Evolutionary conservation across 2,113 vertebrate genomes (phyloP), one percentile per base, ranked within the genome.

Genomic region (Sinocyclocheilus anshuiensis): DNA sequence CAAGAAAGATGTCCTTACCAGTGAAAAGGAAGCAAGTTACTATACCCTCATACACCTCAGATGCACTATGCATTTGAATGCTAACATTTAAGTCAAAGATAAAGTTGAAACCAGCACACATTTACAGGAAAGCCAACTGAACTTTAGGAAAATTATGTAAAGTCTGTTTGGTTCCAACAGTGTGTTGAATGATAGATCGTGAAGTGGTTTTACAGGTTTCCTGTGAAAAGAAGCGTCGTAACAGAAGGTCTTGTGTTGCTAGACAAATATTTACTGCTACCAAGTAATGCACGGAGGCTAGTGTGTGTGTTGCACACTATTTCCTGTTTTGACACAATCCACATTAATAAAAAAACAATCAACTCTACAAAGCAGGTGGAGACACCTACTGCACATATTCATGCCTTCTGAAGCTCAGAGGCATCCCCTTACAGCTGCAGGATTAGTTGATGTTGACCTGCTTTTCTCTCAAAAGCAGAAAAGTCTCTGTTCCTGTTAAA

Each of bases 121-220:
- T 20, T 1, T 77, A 39, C 26, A 75, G 18, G 33, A 75, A 75
- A 22, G 22, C n/a, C 20, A 78, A 36, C 50, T 22, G 50, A 57
- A 57, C 10, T 57, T 78, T 57, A 53, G 24, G n/a, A 53, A 77
- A 18, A 75, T 48, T 12, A 15, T 77, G 26, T 77, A 33, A 79
- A 39, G 20, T 18, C 20, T 57, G 55, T 42, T 80, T 36, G 55
- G 11, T 39, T 61, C 33, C 55, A 79, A 79, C 4, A 39, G 77
- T 61, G 55, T 77, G 55, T 9, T 22, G 16, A 59, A 22, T 13
- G 26, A 61, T 61, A 61, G 26, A 20, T 42, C 20, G 24, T 16
- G 77, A 61, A 42, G 77, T 42, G 55, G 77, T 80, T 80, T 78
- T 80, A 80, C 55, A 80, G 77, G 77, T 80, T 80, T 80, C 55